phyloP scores from a whole-genome alignment of 2,888 invertebrate genomes.

The Cephalotes varians region DNA sequence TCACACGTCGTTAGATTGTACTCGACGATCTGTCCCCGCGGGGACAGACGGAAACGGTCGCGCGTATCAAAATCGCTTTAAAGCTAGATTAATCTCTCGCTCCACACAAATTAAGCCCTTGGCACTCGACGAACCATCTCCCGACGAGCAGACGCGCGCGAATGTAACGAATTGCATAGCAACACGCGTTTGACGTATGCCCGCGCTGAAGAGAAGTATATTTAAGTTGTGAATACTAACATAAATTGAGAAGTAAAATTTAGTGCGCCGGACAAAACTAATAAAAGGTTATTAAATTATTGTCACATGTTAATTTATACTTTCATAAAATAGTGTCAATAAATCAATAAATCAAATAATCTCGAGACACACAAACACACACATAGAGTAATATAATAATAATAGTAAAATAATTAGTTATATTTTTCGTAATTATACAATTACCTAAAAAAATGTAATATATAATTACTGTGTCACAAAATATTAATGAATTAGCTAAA shows the following conservation, averaged over 20 bases:
- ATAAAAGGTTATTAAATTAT: constrained; percentile 21
- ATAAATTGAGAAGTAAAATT: constrained; percentile 9
- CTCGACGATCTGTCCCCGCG: not conserved
- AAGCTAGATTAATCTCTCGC: constrained; percentile 31
- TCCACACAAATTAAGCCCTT: constrained; percentile 40
- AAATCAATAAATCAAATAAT: no score
- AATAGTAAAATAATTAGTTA: no score
- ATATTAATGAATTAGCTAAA: not conserved
- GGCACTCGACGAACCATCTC: constrained; percentile 33
- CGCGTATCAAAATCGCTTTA: constrained; percentile 30
- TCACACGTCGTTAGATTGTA: not conserved
- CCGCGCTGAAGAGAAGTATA: not conserved
- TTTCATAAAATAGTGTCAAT: not conserved
- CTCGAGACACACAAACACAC: no score
- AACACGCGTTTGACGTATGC: constrained; percentile 37
- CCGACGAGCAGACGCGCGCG: constrained; percentile 5
- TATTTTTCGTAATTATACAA: no score
- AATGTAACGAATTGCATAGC: constrained; percentile 39
- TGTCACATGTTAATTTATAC: not conserved
- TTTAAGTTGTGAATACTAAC: not conserved
- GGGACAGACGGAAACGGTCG: not conserved
- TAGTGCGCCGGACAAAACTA: not conserved
- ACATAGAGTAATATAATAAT: no score
- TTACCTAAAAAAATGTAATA: no score
- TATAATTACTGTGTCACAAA: no score